Conservation (phyloP, 2,797 vertebrate genomes). For the Pipistrellus pygmaeus region DNA sequence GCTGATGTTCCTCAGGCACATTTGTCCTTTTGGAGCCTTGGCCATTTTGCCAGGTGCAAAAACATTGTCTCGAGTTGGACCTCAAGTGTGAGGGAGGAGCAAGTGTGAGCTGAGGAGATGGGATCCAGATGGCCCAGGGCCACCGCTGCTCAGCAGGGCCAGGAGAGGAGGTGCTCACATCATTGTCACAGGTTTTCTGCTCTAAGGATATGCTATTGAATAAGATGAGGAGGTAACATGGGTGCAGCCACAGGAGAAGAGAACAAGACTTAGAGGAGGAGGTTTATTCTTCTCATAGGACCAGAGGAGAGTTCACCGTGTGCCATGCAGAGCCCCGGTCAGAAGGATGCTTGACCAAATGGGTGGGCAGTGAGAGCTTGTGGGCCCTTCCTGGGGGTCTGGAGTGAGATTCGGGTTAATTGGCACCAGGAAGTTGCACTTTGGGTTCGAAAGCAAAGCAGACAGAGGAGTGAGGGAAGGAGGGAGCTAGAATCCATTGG, state of each 20-base stretch:
- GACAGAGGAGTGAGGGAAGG: rapidly evolving
- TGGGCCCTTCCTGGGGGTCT: neutral
- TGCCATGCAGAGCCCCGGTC: too few species aligned
- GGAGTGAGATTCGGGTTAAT: neutral
- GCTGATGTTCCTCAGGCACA: neutral
- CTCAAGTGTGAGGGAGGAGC: neutral
- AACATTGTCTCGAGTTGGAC: constrained; percentile 16
- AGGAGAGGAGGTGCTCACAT: neutral
- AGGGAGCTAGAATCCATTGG: neutral
- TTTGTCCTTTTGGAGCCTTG: neutral
- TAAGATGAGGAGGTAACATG: neutral
- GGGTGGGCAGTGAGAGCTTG: neutral
- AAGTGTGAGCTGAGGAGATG: neutral
- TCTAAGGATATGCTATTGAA: neutral
- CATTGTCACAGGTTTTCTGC: neutral
- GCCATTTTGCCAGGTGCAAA: neutral
- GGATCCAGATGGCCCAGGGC: neutral
- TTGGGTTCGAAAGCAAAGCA: neutral
- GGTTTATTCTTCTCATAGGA: neutral
- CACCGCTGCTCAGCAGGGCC: neutral
- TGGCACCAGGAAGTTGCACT: neutral
- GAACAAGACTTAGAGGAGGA: neutral
- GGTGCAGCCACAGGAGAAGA: neutral
- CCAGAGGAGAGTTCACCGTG: too few species aligned
- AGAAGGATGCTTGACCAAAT: neutral